Evolutionary conservation across 1,140 invertebrate species (phyloP).

Genomic region (Trichonephila inaurata): DNA sequence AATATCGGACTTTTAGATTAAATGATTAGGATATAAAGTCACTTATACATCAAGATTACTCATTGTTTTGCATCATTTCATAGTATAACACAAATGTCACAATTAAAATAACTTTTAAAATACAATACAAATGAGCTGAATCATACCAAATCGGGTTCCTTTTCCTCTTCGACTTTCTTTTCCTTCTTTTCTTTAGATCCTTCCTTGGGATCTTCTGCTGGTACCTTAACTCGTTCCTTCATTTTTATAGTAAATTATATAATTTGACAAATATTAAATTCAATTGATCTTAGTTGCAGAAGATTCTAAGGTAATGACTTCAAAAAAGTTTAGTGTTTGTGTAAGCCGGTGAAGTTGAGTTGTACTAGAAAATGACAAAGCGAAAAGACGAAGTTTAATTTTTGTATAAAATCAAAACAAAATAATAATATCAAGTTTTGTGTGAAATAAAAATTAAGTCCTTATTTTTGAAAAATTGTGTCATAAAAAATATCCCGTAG

Average conservation of each 20-base stretch:
- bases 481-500: no score
- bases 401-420: background rate
- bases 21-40: no score
- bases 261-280: no score
- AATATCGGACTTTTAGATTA: no score
- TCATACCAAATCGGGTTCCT: conserved; percentile 77
- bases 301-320: background rate
- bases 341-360: conserved; percentile 9
- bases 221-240: conserved; percentile 55
- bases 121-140: background rate
- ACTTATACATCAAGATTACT: no score
- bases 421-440: background rate
- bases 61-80: no score
- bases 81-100: no score
- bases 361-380: conserved; percentile 40
- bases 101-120: background rate
- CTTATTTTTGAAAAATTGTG: background rate
- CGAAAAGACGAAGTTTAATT: conserved; percentile 20
- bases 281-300: no score
- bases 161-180: conserved; percentile 75
- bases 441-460: background rate
- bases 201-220: conserved; percentile 62
- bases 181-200: conserved; percentile 58
- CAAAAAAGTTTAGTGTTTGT: background rate
- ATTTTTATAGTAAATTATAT: background rate